phyloP scores from a whole-genome alignment of 2,797 vertebrate species.

The Brotula barbata region DNA sequence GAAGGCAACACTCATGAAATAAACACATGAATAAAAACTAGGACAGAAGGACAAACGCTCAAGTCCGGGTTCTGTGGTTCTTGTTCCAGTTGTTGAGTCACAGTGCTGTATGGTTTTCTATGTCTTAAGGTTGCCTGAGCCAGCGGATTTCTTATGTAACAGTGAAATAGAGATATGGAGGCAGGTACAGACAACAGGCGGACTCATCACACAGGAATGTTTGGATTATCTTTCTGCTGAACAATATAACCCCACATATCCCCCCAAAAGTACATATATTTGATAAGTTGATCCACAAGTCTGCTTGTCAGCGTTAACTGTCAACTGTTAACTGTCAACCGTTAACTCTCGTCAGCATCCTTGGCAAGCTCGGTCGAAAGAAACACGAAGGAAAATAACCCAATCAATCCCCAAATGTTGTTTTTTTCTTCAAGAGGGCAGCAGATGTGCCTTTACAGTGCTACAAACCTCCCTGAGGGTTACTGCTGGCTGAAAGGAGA shows the following conservation, averaged over 20 bases:
- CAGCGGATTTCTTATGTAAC: constrained; percentile 33
- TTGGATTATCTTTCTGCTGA: background rate
- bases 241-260: too few species aligned
- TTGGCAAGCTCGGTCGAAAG: background rate
- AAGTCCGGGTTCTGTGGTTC: background rate
- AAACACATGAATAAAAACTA: too few species aligned
- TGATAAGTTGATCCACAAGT: background rate
- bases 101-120: background rate
- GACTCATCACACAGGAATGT: constrained; percentile 5
- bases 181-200: constrained; percentile 11
- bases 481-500: constrained; percentile 7
- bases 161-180: constrained; percentile 22
- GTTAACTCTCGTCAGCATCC: constrained; percentile 3
- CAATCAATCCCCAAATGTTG: background rate
- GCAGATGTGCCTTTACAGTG: constrained; percentile 3
- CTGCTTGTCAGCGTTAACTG: too few species aligned
- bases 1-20: too few species aligned
- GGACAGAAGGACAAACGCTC: background rate
- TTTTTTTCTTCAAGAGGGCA: background rate
- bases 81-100: background rate
- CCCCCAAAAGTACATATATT: background rate
- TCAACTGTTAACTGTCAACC: too few species aligned
- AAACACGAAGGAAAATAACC: background rate
- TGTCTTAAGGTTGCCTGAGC: constrained; percentile 1
- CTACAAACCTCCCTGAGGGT: constrained; percentile 2